Evolutionary conservation across 2,113 vertebrate genomes (phyloP), one percentile per base, ranked within the genome.

Genomic region (Triplophysa tibetana): DNA sequence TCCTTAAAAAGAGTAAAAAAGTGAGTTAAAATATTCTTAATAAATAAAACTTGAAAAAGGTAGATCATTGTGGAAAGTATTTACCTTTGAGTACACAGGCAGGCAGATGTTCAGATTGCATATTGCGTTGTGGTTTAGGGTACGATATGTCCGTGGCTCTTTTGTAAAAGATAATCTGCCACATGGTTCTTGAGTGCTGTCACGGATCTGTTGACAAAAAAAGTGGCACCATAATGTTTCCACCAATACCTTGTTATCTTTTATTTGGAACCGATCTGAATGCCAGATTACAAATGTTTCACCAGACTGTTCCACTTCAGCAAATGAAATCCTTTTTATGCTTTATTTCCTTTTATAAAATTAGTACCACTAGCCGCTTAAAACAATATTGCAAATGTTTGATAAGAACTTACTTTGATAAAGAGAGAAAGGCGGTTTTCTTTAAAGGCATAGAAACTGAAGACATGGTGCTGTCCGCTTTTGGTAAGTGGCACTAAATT

Each of bases 401-500:
- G 9, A 16, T 58, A 17, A 9, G 54, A 9, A n/a, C 83, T 70
- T 95, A 99, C 98, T 94, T 99, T 99, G 79, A 99, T 96, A 85
- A 99, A 98, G 4, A 99, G 94, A 75, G 98, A 96, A 86, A 99
- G 94, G 84, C 97, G 93, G 54, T 99, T 99, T 90, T 99, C 97
- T 89, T 98, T 98, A 89, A 99, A 99, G 80, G 98, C 97, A 89
- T 94, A 99, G 89, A 99, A 99, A 85, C 97, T 99, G 94, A 99
- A 99, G 86, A 98, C 94, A 67, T 98, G 97, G 85, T 99, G 97
- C 41, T 99, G 98, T 26, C 98, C 98, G 78, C 95, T 98, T 91
- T 99, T 99, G 13, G 95, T 99, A 77, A 99, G 91, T 24, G 98
- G 98, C 69, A 99, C 95, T 78, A 99, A 90, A 87, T 99, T 99